Percentiles rank a stretch among this genome's conserved stretches.
These are phyloP conservation scores for Herpailurus yagouaroundi DNA, from an alignment of 2,113 vertebrate genomes.

Conservation along the genomic window DNA sequence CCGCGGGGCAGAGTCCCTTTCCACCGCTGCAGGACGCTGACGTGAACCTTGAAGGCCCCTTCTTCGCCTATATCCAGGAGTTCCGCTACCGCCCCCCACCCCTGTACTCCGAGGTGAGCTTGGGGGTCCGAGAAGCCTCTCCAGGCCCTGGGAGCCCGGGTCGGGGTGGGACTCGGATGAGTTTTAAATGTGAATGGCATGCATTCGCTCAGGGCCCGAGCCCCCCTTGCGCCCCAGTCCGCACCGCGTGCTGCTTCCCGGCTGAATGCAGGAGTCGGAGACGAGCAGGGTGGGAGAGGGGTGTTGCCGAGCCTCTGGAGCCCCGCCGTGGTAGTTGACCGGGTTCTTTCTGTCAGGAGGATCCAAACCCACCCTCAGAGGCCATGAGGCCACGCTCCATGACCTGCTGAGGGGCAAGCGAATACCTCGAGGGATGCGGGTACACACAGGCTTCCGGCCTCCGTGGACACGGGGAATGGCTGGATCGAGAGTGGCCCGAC, in stretches of 20 bases:
- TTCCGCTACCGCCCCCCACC: conserved; percentile 95
- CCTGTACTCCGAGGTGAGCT: conserved; percentile 93
- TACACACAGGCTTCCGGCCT: rapidly evolving
- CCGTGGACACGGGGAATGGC: rapidly evolving
- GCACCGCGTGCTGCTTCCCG: rapidly evolving
- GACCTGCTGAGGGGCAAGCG: conserved; percentile 90
- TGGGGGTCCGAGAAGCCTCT: not conserved
- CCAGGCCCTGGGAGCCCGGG: not conserved
- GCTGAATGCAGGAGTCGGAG: not conserved
- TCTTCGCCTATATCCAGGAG: conserved; percentile 94
- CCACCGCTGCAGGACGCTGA: conserved; percentile 83
- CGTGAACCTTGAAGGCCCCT: conserved; percentile 87
- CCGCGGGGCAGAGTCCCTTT: conserved; percentile 67
- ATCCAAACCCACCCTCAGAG: conserved; percentile 90
- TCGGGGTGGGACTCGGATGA: not conserved
- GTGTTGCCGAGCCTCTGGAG: not conserved
- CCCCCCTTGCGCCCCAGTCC: not conserved
- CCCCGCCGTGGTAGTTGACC: not conserved
- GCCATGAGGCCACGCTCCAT: conserved; percentile 92
- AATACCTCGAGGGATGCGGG: not conserved
- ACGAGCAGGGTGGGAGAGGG: rapidly evolving
- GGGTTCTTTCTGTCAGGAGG: conserved; percentile 86
- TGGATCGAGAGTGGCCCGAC: not conserved
- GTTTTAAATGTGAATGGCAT: not conserved
- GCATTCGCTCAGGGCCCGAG: rapidly evolving